phyloP scores from a whole-genome alignment of 1,140 invertebrate species.

The Bombus fervidus region DNA sequence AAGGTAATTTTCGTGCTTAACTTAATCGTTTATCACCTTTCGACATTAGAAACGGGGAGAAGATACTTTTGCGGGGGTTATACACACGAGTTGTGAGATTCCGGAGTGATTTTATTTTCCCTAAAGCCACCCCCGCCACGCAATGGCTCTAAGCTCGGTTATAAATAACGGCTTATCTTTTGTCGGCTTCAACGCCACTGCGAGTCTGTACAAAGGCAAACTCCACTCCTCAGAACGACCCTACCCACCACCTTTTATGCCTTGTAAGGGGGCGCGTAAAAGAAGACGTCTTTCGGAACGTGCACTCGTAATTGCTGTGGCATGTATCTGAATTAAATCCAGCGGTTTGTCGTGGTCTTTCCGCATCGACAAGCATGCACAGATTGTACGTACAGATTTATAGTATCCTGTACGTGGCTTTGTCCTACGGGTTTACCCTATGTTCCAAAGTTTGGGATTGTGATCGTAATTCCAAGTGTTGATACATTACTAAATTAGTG shows the following conservation, averaged over 20 bases:
- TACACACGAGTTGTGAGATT: conserved; percentile 25
- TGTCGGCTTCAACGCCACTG: conserved; percentile 73
- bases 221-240: conserved; percentile 47
- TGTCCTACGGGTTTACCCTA: neutral
- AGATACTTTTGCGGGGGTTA: conserved; percentile 28
- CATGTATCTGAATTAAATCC: conserved; percentile 72
- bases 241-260: conserved; percentile 58
- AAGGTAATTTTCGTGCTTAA: neutral
- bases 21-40: neutral
- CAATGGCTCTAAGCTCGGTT: conserved; percentile 69
- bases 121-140: conserved; percentile 45
- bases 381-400: neutral
- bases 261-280: conserved; percentile 63
- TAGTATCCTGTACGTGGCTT: neutral
- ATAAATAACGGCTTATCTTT: conserved; percentile 78
- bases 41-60: neutral
- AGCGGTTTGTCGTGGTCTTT: conserved; percentile 51
- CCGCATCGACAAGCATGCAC: conserved; percentile 40
- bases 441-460: neutral
- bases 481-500: too few relatives aligned
- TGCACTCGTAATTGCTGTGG: conserved; percentile 74
- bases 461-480: neutral
- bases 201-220: conserved; percentile 71
- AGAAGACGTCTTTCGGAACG: conserved; percentile 71
- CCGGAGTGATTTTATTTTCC: conserved; percentile 65